These are phyloP conservation scores for Idaea aversata DNA, from an alignment of 2,888 invertebrate species.

Conservation along the genomic window DNA sequence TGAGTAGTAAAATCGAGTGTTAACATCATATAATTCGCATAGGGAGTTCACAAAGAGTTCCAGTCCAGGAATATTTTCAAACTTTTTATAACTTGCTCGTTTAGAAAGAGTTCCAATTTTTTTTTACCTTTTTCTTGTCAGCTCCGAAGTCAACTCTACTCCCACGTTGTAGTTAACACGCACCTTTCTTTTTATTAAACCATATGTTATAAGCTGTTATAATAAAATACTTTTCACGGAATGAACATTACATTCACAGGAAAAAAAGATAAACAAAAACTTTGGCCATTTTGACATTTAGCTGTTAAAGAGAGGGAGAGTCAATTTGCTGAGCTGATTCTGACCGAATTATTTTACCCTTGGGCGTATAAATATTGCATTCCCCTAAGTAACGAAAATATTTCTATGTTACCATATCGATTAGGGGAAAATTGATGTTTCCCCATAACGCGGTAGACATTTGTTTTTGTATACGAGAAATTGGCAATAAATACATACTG, in stretches of 20 bases:
- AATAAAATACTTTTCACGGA: not conserved
- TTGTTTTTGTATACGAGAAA: not conserved
- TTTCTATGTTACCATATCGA: slow-evolving; percentile 23
- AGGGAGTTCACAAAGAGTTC: no score
- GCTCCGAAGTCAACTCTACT: no score
- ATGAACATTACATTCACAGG: not conserved
- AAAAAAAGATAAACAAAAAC: slow-evolving; percentile 11
- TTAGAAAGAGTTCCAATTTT: no score
- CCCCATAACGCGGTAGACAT: slow-evolving; percentile 7
- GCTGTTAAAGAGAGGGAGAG: slow-evolving; percentile 37
- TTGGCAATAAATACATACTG: not conserved
- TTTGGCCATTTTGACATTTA: slow-evolving; percentile 39
- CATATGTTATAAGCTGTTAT: not conserved
- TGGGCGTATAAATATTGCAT: slow-evolving; percentile 47
- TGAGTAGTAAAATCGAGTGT: no score
- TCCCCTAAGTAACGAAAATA: slow-evolving; percentile 31
- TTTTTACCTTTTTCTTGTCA: no score
- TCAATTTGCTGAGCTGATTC: slow-evolving; percentile 52
- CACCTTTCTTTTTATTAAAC: not conserved
- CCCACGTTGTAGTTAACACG: no score
- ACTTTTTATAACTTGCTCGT: no score
- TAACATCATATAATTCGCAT: no score
- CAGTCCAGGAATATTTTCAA: no score
- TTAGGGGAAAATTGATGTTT: slow-evolving; percentile 17
- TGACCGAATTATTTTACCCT: slow-evolving; percentile 52